These are phyloP conservation scores for Anoplophora glabripennis DNA, from an alignment of 1,140 invertebrate genomes.

Conservation along the genomic window DNA sequence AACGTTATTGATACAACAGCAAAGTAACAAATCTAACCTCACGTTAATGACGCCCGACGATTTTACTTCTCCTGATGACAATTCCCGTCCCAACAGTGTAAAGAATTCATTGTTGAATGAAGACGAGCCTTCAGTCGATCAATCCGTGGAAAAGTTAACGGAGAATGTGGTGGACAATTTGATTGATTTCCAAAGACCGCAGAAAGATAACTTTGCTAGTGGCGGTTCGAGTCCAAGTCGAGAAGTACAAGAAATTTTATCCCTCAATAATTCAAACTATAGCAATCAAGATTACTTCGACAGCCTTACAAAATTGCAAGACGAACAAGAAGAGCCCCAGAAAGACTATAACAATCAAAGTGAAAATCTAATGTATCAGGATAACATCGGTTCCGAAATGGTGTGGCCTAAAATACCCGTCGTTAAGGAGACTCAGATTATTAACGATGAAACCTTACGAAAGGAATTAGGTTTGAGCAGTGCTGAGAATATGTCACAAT, in stretches of 20 bases:
- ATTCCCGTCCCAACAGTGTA: conserved; percentile 40
- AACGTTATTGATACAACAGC: conserved; percentile 39
- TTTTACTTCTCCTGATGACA: conserved; percentile 67
- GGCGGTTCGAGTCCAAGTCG: conserved; percentile 80
- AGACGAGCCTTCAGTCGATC: neutral
- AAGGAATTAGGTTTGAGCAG: conserved; percentile 13
- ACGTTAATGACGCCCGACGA: conserved; percentile 87
- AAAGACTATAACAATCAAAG: conserved; percentile 26
- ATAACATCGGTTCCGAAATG: conserved; percentile 20
- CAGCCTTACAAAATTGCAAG: conserved; percentile 36
- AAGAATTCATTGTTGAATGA: conserved; percentile 27
- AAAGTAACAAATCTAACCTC: conserved; percentile 35
- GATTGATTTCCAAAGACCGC: conserved; percentile 39
- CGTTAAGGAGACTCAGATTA: conserved; percentile 32
- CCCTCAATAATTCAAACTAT: conserved; percentile 53
- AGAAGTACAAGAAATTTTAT: conserved; percentile 78
- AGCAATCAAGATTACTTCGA: conserved; percentile 43
- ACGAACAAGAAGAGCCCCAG: conserved; percentile 23
- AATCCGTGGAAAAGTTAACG: conserved; percentile 29
- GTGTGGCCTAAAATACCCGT: conserved; percentile 52
- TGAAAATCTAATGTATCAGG: conserved; percentile 14
- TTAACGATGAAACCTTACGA: conserved; percentile 13
- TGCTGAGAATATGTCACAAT: conserved; percentile 28
- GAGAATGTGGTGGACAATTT: conserved; percentile 31
- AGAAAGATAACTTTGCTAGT: conserved; percentile 56